Base-by-base conservation (phyloP, 2,797 vertebrate species). In the Zalophus californianus region DNA sequence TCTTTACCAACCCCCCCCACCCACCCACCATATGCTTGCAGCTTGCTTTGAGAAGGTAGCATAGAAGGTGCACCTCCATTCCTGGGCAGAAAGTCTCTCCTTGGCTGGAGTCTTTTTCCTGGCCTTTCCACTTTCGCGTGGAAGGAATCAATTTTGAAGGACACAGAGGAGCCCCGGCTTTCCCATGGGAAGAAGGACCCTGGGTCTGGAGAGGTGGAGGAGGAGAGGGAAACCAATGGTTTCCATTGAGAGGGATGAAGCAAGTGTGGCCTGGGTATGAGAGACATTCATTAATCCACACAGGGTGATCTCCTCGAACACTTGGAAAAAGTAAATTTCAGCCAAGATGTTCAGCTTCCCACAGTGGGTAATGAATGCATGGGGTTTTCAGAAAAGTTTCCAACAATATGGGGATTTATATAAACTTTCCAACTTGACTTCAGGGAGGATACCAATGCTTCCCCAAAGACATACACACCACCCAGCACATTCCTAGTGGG, bases 241-340 rank as follows among this genome's bases (percentile, higher is more conserved):
- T 16, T 66, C 38, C 10, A n/a, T 0, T 29, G 79, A 79, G 8
- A 56, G 25, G 16, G 72, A 32, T 48, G 72, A 41, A 32, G 10
- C 79, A 50, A 50, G n/a, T 13, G 0, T 4, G 9, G 54, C 48
- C 54, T 66, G 1, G 12, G 7, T 48, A 15, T 1, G 0, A 41
- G 0, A 20, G 27, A 72, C 9, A 5, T 27, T 25, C 21, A 41
- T 1, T 20, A 18, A 48, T 58, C 64, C 44, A n/a, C 58, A 32
- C 78, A 27, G 7, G 16, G 32, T 5, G 13, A 1, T 86, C 66
- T 92, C 35, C n/a, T 90, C 58, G 7, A 58, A 68, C n/a, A 16
- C 54, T 20, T 32, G 48, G 64, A 48, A 88, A 78, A 44, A 73
- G n/a, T 18, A 29, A n/a, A 25, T 20, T 52, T 35, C 13, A 75